Base-by-base conservation (phyloP, 2,888 invertebrate species). In the Sclerodermus sp. region DNA sequence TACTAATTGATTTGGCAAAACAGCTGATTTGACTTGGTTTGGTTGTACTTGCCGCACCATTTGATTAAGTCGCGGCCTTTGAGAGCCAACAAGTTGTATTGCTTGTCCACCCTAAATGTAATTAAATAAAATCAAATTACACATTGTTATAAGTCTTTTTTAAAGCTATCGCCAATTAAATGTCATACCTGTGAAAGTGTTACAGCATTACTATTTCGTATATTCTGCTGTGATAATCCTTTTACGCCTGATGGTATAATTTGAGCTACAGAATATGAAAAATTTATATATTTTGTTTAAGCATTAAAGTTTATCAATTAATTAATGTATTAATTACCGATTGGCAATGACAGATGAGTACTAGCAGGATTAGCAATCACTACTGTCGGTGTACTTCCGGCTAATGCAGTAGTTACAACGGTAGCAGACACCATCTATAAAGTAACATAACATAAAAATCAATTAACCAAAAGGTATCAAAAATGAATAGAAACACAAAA, bases 341-440 rank as follows among this genome's bases (percentile, higher is more conserved):
- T 76, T 66, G 78, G 78, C 62, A 78, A 68, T 57, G 78, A 77
- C 51, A 78, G 72, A 63, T 77, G 77, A 72, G 77, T 71, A 76
- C 76, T 78, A 62, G 77, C 71, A 72, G 79, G 73, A 73, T 78
- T 79, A 48, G 78, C 74, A 59, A 79, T 74, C 51, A 79, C 79
- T 58, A 79, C 78, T 41, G 79, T 77, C 31, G 77, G 73, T 38
- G 73, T 76, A 41, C 67, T 74, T 52, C 73, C 73, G 53, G 77
- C 71, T 46, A 73, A 69, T 47, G 77, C 71, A 47, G 73, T 75
- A 29, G 78, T 75, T 47, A 76, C 76, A 47, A 76, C 75, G 42
- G 75, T 74, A 32, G 77, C 70, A 47, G 76, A 68, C 49, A 77
- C 74, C 76, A 79, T 77, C 78, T 78, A 52, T 45, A 23, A 73